Evolutionary conservation across 2,113 vertebrate genomes (phyloP).

Genomic region (Grantiella picta): DNA sequence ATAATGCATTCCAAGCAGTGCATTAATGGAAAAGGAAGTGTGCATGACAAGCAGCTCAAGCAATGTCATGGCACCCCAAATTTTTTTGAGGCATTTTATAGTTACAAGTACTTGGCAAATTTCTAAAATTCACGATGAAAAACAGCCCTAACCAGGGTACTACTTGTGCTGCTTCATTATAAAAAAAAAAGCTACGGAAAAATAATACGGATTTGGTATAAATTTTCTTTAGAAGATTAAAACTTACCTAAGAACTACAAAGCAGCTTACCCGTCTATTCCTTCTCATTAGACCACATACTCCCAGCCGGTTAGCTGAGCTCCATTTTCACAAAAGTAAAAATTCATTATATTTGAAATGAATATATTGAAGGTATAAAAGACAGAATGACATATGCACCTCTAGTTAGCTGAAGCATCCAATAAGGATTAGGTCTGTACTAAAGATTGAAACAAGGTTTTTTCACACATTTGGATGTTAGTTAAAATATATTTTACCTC

Average conservation of each 20-base stretch:
- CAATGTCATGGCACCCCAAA: background rate
- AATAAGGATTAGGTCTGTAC: background rate
- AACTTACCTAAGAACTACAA: background rate
- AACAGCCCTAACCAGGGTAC: background rate
- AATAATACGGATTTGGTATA: background rate
- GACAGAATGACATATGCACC: background rate
- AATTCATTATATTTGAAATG: background rate
- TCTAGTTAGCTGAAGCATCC: background rate
- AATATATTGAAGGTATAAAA: background rate
- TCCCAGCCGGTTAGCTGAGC: background rate
- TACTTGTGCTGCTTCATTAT: background rate
- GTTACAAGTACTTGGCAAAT: background rate
- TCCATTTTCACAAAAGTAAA: background rate
- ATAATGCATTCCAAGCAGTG: background rate
- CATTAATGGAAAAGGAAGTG: background rate
- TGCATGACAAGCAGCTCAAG: background rate
- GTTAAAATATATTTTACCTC: constrained; percentile 82
- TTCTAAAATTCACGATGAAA: background rate
- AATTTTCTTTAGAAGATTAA: background rate
- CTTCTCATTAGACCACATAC: background rate
- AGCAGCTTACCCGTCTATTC: background rate
- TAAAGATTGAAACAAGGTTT: background rate
- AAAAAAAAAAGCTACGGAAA: background rate
- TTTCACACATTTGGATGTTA: background rate
- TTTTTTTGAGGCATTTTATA: background rate